Base-by-base conservation (phyloP, 1,140 invertebrate species). In the Oppia nitens region DNA sequence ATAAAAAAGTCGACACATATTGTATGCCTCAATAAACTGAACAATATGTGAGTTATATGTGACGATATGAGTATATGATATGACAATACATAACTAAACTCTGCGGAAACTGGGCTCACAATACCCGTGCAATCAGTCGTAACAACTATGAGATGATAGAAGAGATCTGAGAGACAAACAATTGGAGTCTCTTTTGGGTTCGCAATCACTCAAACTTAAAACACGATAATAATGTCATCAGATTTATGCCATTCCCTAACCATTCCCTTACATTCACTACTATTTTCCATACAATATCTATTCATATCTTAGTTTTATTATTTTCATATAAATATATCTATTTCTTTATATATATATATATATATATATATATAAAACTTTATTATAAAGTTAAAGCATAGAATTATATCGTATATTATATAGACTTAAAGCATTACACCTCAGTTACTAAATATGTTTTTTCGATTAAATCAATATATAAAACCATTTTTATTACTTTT, bases 341-440 rank as follows among this genome's bases (percentile, higher is more conserved):
- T n/a, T n/a, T n/a, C n/a, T n/a, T n/a, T n/a, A n/a, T n/a, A n/a
- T n/a, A n/a, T n/a, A n/a, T n/a, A n/a, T n/a, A n/a, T n/a, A n/a
- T n/a, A n/a, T n/a, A n/a, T 47, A 3, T 47, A 17, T 64, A 66
- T 50, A 55, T 54, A 32, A 53, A 29, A 50, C 1, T 53, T 40
- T 11, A 28, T 29, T n/a, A 29, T 47, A 52, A 32, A n/a, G 24
- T 51, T 24, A 53, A 49, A n/a, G 17, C 12, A 32, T 14, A 51
- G 9, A 17, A 47, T n/a, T 47, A 47, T 47, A 47, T 24, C 17
- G 26, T n/a, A 45, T 52, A 14, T 47, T n/a, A n/a, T 52, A 58
- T 52, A 21, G n/a, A 26, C 25, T 48, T 28, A 56, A 29, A 47
- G n/a, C 26, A 55, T 47, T 32, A 55, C 28, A 27, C 49, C 49